Evolutionary conservation across 1,140 invertebrate species (phyloP).

Genomic region (Drosophila saltans): DNA sequence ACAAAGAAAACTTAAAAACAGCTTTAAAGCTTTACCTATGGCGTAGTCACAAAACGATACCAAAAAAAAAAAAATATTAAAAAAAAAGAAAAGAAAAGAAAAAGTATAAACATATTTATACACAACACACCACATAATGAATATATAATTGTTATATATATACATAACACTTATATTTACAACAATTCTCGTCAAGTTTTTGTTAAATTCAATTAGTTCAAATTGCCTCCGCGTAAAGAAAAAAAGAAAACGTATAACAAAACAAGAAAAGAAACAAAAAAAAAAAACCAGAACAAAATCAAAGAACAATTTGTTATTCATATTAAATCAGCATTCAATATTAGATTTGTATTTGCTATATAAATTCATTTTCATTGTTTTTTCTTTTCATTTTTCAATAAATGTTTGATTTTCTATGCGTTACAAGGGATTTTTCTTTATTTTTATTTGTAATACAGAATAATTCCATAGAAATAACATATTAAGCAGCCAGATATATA

Average conservation of each 20-base stretch:
- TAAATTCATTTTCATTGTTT: constrained; percentile 12
- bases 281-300: neutral
- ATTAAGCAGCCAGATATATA: too few species aligned
- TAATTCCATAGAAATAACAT: too few species aligned
- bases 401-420: constrained; percentile 15
- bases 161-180: constrained; percentile 49
- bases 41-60: constrained; percentile 53
- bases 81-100: constrained; percentile 15
- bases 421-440: neutral
- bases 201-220: constrained; percentile 49
- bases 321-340: constrained; percentile 34
- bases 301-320: constrained; percentile 46
- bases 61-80: constrained; percentile 23
- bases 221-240: constrained; percentile 58
- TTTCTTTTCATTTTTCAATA: neutral
- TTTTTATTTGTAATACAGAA: neutral
- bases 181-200: constrained; percentile 61
- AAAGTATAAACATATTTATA: constrained; percentile 41
- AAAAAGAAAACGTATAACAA: constrained; percentile 27
- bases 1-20: constrained; percentile 26
- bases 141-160: constrained; percentile 33
- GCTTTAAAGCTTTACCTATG: constrained; percentile 71
- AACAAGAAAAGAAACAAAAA: neutral
- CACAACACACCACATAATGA: constrained; percentile 43
- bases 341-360: constrained; percentile 38